Base-by-base conservation (phyloP, 2,113 vertebrate genomes). In the Alethe diademata region DNA sequence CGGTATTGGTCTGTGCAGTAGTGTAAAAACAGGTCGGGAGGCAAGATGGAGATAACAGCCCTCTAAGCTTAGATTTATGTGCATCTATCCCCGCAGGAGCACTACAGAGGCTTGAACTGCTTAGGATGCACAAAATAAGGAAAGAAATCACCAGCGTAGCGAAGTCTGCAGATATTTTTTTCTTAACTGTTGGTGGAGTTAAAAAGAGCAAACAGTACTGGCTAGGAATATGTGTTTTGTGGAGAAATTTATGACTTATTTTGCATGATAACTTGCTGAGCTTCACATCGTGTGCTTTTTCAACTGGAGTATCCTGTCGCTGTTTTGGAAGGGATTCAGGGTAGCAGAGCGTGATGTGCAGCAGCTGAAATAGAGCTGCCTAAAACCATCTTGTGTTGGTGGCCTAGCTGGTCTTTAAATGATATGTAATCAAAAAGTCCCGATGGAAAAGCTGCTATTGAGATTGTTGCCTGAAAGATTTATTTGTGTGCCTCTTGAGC, bases 41-140 rank as follows among this genome's bases (percentile, higher is more conserved):
- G 74, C 93, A 93, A 89, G 64, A 79, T 85, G 90, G 80, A 93
- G 94, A 92, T 64, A 86, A 73, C 45, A 65, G 78, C 20, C 62
- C 66, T 57, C 26, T 4, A 4, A 57, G 87, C 61, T 35, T 53
- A 33, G 81, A 14, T 82, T 81, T 82, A 20, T 40, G 11, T 18
- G 54, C 8, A 0, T 72, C 62, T 69, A 1, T 69, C 54, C 66
- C 62, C 10, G 4, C 23, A 92, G 78, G 89, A 95, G 79, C 45
- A 7, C 43, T 78, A 24, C 33, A 1, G 80, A 76, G 75, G 19
- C 76, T 92, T 8, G 14, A 65, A 33, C 38, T 22, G 45, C 67
- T 81, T 53, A 56, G 45, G 65, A 18, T 23, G 57, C 54, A 65
- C 50, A 60, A 69, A 92, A 87, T 5, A 9, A 42, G 75, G 29